A percentile compares a stretch with the other conserved stretches of the same genome.
These are phyloP conservation scores for Hyles euphorbiae DNA, from an alignment of 1,140 invertebrate genomes.

Conservation along the genomic window DNA sequence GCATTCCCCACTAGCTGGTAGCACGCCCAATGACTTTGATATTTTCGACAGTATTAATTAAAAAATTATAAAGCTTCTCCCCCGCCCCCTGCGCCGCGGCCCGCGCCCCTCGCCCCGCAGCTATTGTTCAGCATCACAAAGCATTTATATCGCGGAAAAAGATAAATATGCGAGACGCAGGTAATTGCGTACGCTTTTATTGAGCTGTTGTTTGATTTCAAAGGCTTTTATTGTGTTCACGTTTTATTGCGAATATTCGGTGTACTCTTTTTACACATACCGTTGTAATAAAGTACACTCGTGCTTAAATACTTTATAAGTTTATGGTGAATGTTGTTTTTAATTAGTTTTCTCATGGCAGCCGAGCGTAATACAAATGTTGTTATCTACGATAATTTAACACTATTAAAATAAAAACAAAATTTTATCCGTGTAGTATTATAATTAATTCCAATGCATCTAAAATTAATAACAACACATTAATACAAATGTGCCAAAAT, in stretches of 20 bases:
- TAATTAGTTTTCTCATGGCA: too few species aligned
- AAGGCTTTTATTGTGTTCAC: conserved; percentile 46
- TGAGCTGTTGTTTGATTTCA: conserved; percentile 67
- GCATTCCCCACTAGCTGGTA: conserved; percentile 56
- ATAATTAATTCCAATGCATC: too few species aligned
- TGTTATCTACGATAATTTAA: too few species aligned
- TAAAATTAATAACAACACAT: too few species aligned
- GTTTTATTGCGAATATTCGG: conserved; percentile 17
- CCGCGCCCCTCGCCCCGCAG: conserved; percentile 25
- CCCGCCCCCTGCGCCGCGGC: neutral
- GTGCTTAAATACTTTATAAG: too few species aligned
- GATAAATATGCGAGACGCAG: conserved; percentile 67
- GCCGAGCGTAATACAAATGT: too few species aligned
- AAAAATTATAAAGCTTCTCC: conserved; percentile 70
- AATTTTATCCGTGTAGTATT: too few species aligned
- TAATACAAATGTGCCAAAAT: too few species aligned
- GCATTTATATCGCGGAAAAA: conserved; percentile 65
- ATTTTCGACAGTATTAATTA: conserved; percentile 70
- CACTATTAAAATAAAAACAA: too few species aligned
- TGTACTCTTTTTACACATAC: too few species aligned
- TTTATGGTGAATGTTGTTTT: too few species aligned
- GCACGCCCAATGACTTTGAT: conserved; percentile 64
- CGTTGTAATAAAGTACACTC: too few species aligned
- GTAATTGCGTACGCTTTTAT: conserved; percentile 66
- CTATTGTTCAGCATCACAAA: conserved; percentile 63